Percentiles rank a stretch among this genome's conserved stretches.
Evolutionary conservation across 2,888 invertebrate genomes (phyloP).

Genomic region (Apamea crenata): DNA sequence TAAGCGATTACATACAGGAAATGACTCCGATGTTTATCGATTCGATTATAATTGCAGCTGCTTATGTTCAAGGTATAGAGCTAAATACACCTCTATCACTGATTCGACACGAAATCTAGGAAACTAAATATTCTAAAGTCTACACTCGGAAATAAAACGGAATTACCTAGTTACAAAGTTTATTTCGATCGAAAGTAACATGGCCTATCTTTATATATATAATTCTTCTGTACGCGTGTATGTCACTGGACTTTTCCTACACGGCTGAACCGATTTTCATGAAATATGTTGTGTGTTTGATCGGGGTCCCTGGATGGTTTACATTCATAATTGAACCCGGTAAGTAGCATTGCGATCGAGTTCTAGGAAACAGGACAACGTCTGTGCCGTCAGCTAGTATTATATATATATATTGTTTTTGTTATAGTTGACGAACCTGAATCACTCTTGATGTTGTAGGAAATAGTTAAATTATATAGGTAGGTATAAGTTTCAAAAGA

Average conservation of each 20-base stretch:
- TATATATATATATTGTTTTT: not conserved
- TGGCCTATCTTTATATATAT: not conserved
- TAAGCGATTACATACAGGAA: constrained; percentile 23
- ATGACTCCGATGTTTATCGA: constrained; percentile 20
- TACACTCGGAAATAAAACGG: not conserved
- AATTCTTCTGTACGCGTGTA: not conserved
- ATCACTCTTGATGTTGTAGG: too few species aligned
- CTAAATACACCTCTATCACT: not conserved
- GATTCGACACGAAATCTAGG: not conserved
- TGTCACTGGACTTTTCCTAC: not conserved
- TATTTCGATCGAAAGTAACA: not conserved
- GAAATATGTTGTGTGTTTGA: not conserved
- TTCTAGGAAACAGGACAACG: not conserved
- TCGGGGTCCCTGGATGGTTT: not conserved
- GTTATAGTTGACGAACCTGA: not conserved
- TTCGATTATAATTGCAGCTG: constrained; percentile 8
- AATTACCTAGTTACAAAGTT: not conserved
- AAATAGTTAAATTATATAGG: not conserved
- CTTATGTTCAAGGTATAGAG: constrained; percentile 10
- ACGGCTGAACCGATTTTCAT: not conserved
- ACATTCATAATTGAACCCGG: not conserved
- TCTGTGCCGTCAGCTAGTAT: not conserved
- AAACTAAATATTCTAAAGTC: not conserved
- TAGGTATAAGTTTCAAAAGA: not conserved
- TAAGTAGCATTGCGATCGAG: not conserved